Evolutionary conservation across 2,797 vertebrate species (phyloP).

Genomic region (Xenops minutus): DNA sequence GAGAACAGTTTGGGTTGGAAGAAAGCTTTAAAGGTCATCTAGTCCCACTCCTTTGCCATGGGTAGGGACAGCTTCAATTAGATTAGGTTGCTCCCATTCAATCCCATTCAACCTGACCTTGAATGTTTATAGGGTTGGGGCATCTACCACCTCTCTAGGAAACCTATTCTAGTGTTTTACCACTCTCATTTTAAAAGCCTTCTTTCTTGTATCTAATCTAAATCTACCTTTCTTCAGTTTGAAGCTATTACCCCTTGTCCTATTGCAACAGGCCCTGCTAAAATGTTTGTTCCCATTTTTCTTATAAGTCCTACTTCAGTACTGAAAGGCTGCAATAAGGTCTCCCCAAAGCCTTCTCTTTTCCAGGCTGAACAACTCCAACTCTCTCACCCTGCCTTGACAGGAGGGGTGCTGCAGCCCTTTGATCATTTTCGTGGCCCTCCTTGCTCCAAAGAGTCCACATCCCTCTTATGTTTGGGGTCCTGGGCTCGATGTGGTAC

Average conservation of each 20-base stretch:
- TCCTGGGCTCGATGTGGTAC: neutral
- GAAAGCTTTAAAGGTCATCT: neutral
- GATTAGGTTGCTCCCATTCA: neutral
- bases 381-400: neutral
- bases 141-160: neutral
- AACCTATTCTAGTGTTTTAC: neutral
- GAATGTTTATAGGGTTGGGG: neutral
- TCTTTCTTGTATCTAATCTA: neutral
- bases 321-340: neutral
- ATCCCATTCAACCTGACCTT: neutral
- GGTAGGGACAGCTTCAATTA: neutral
- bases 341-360: neutral
- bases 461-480: rapidly evolving
- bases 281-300: neutral
- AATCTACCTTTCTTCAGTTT: neutral
- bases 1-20: neutral
- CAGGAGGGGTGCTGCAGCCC: neutral
- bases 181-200: neutral
- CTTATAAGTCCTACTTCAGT: neutral
- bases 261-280: rapidly evolving
- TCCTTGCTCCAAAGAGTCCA: neutral
- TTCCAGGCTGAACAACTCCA: neutral
- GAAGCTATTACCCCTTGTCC: neutral
- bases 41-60: neutral
- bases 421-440: neutral